Percentiles rank a stretch among this genome's conserved stretches.
Evolutionary conservation across 2,797 vertebrate genomes (phyloP).

Genomic region (Fundulus diaphanus): DNA sequence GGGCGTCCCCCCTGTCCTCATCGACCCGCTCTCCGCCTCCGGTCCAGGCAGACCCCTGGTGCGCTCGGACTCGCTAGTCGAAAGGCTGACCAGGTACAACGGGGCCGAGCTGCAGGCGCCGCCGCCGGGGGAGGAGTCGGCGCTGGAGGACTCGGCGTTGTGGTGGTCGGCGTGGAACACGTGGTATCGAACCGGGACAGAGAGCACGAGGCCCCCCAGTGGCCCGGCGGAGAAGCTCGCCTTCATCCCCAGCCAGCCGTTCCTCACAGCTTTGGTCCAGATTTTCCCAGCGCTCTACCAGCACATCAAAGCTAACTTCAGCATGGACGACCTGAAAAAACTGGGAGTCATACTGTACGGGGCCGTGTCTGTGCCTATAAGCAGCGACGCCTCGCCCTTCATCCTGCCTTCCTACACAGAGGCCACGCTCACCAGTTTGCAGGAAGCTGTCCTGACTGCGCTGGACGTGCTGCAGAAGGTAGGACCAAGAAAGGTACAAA

Average conservation of each 20-base stretch:
- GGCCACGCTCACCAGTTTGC: constrained; percentile 96
- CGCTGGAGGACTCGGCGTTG: constrained; percentile 90
- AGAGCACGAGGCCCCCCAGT: constrained; percentile 92
- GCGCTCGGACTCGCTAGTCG: constrained; percentile 93
- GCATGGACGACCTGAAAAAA: constrained; percentile 95
- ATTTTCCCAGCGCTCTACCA: constrained; percentile 98
- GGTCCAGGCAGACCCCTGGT: constrained; percentile 89
- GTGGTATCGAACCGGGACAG: constrained; percentile 95
- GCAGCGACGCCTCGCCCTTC: constrained; percentile 97
- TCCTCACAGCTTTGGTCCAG: constrained; percentile 96
- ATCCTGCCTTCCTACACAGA: constrained; percentile 98
- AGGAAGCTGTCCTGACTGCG: constrained; percentile 95
- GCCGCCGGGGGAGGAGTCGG: constrained; percentile 85
- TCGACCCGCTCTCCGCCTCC: constrained; percentile 87
- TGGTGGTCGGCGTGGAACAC: constrained; percentile 99
- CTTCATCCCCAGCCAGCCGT: constrained; percentile 98
- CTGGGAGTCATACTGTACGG: constrained; percentile 94
- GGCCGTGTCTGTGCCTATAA: constrained; percentile 97
- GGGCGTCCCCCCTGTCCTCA: constrained; percentile 89
- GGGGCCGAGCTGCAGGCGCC: constrained; percentile 81
- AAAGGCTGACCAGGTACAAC: constrained; percentile 88
- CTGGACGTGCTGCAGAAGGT: constrained; percentile 99
- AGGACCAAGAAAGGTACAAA: constrained; percentile 27
- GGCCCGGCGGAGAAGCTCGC: constrained; percentile 85
- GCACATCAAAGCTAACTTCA: constrained; percentile 96